Evolutionary conservation across 2,888 invertebrate genomes (phyloP).

Genomic region (Mythimna impura): DNA sequence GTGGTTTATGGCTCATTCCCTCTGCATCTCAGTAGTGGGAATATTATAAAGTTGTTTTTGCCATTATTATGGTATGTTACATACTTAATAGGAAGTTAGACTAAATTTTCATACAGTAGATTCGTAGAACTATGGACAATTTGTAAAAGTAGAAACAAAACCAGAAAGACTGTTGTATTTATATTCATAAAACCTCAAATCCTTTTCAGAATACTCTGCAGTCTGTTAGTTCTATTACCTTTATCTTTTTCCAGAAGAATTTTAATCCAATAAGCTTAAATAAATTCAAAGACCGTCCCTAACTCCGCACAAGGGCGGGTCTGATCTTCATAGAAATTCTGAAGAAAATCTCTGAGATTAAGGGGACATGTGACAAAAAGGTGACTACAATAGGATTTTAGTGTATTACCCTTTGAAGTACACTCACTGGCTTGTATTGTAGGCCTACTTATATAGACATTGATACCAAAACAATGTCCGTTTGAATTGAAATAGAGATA

Average conservation of each 20-base stretch:
- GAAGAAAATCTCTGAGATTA: conserved; percentile 55
- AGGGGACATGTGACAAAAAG: conserved; percentile 47
- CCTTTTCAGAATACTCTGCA: not conserved
- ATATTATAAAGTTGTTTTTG: too few relatives aligned
- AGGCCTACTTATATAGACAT: conserved; percentile 7
- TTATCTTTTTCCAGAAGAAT: not conserved
- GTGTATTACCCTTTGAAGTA: conserved; percentile 34
- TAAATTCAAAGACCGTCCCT: conserved; percentile 30
- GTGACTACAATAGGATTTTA: conserved; percentile 57
- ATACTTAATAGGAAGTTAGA: too few relatives aligned
- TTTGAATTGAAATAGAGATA: not conserved
- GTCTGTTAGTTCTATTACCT: not conserved
- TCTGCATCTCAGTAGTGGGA: too few relatives aligned
- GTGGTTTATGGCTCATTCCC: too few relatives aligned
- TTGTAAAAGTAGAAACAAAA: not conserved
- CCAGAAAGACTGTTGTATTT: not conserved
- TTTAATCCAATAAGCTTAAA: conserved; percentile 24
- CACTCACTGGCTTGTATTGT: conserved; percentile 19
- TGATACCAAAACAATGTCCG: conserved; percentile 1
- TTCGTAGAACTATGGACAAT: too few relatives aligned
- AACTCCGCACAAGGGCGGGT: conserved; percentile 12
- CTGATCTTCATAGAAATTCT: conserved; percentile 54
- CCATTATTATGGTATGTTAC: too few relatives aligned
- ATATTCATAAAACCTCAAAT: not conserved
- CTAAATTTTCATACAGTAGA: too few relatives aligned